phyloP scores from a whole-genome alignment of 2,113 vertebrate genomes.

The Cryptotis parvus region DNA sequence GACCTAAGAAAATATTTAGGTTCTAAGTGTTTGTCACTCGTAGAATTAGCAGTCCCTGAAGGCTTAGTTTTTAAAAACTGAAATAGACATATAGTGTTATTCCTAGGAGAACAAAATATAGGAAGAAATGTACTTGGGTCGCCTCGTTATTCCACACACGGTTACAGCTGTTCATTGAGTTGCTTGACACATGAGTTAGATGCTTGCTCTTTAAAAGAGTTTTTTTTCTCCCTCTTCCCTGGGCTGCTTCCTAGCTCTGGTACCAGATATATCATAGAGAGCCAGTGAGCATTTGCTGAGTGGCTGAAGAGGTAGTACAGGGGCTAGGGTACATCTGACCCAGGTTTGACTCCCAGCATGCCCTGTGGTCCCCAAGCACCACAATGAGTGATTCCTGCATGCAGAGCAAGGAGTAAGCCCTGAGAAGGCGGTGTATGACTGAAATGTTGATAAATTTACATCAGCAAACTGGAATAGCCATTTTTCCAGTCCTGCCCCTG shows the following conservation, averaged over 20 bases:
- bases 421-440: too few relatives aligned
- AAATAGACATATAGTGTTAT: slow-evolving; percentile 32
- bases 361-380: too few relatives aligned
- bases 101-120: background rate
- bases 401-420: too few relatives aligned
- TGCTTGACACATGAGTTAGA: too few relatives aligned
- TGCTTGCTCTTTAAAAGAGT: background rate
- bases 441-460: background rate
- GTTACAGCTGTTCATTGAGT: background rate
- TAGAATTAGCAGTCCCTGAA: background rate
- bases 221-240: background rate
- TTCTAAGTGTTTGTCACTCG: background rate
- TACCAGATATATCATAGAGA: too few relatives aligned
- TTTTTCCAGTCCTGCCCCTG: background rate
- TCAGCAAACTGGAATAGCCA: background rate
- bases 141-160: background rate
- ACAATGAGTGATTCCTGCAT: too few relatives aligned
- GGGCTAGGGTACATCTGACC: too few relatives aligned
- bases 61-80: background rate
- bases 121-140: background rate
- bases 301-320: too few relatives aligned
- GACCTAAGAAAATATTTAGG: background rate
- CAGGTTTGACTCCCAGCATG: too few relatives aligned
- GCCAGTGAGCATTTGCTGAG: background rate
- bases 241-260: background rate